Conservation (phyloP, 1,140 invertebrate species). For the Drosophila pruinosa region DNA sequence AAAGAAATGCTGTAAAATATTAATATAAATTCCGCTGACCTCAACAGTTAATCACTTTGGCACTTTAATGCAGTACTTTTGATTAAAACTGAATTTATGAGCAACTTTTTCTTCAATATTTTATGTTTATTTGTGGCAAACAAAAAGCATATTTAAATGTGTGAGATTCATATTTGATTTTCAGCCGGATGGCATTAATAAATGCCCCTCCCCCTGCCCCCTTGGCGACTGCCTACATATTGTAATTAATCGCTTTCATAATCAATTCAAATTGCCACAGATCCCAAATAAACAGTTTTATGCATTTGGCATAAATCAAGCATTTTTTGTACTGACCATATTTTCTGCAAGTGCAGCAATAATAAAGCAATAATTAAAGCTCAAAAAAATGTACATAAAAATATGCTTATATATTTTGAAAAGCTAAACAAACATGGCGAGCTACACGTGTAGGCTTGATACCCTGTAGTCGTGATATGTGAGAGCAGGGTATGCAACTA, state of each 20-base stretch:
- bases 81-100: constrained; percentile 64
- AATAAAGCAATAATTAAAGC: no score
- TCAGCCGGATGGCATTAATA: constrained; percentile 57
- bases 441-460: constrained; percentile 32
- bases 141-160: constrained; percentile 10
- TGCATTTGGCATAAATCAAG: constrained; percentile 41
- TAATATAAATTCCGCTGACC: constrained; percentile 18
- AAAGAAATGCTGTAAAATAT: neutral
- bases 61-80: constrained; percentile 49
- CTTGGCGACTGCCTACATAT: neutral
- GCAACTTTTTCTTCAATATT: constrained; percentile 7
- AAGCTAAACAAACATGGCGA: constrained; percentile 16
- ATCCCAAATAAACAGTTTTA: constrained; percentile 14
- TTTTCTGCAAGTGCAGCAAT: constrained; percentile 66
- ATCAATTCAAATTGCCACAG: constrained; percentile 43
- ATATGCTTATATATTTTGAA: constrained; percentile 16
- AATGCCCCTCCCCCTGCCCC: constrained; percentile 13
- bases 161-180: constrained; percentile 22
- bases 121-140: neutral
- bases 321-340: constrained; percentile 15
- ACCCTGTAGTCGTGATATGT: neutral
- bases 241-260: constrained; percentile 62
- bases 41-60: constrained; percentile 35
- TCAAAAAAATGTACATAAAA: constrained; percentile 25
- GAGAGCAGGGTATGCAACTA: neutral